These are phyloP conservation scores for Acheta domesticus DNA, from an alignment of 2,888 invertebrate genomes.

Conservation along the genomic window DNA sequence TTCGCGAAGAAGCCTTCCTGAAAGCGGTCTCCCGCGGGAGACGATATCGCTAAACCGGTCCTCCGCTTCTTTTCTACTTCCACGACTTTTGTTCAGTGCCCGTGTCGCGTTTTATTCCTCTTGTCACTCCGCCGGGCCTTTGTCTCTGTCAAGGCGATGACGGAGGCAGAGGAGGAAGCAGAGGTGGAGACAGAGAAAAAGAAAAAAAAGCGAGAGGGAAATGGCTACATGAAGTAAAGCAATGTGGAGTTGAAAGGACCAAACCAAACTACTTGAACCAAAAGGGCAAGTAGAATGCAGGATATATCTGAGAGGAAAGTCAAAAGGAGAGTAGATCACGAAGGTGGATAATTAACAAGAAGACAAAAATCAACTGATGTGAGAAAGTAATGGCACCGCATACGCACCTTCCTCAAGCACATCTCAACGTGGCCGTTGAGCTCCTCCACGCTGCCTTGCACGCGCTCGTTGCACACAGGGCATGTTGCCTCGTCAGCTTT, in stretches of 20 bases:
- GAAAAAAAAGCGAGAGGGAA: background rate
- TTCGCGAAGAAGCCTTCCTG: background rate
- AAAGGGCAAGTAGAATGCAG: too few relatives aligned
- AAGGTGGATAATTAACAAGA: too few relatives aligned
- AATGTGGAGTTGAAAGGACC: too few relatives aligned
- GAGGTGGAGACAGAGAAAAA: background rate
- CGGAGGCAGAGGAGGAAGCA: background rate
- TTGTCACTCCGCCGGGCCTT: background rate
- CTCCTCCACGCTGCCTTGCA: constrained; percentile 61
- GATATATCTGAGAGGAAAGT: too few relatives aligned
- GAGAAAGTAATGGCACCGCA: too few relatives aligned
- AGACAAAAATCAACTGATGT: too few relatives aligned
- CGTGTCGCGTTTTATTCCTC: background rate
- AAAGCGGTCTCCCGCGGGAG: constrained; percentile 1
- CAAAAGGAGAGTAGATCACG: too few relatives aligned
- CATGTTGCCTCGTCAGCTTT: constrained; percentile 67
- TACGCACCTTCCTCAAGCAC: constrained; percentile 59
- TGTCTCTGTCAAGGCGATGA: background rate
- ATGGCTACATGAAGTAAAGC: too few relatives aligned
- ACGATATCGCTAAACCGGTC: constrained; percentile 18
- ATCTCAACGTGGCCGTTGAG: constrained; percentile 70
- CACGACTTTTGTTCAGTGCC: background rate
- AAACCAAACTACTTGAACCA: too few relatives aligned
- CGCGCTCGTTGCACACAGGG: constrained; percentile 74
- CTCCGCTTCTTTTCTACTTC: background rate